These are phyloP conservation scores for Lichenostomus cassidix DNA, from an alignment of 2,113 vertebrate species.

Conservation along the genomic window DNA sequence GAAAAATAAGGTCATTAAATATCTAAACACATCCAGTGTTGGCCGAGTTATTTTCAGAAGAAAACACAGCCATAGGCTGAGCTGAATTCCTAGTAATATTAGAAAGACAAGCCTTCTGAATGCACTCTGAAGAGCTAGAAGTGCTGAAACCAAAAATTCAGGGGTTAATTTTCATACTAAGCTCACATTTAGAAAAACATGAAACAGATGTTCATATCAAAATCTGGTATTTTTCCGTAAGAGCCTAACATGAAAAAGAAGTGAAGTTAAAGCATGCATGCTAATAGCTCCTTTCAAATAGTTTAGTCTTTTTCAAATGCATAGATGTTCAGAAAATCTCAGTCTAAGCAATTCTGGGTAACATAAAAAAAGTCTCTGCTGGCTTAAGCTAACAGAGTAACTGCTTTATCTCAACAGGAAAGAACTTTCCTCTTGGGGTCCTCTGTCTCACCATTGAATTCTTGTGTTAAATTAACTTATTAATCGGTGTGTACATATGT, in stretches of 20 bases:
- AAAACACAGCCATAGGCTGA: neutral
- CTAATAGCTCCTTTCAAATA: constrained; percentile 67
- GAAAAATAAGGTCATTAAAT: neutral
- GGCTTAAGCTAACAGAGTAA: constrained; percentile 35
- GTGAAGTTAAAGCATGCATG: constrained; percentile 61
- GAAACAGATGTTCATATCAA: constrained; percentile 76
- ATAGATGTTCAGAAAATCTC: constrained; percentile 51
- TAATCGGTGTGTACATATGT: neutral
- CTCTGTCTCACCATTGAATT: constrained; percentile 29
- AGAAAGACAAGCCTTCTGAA: neutral
- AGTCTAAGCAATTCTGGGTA: constrained; percentile 46
- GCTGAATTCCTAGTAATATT: neutral
- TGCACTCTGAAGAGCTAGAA: neutral
- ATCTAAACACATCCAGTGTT: neutral
- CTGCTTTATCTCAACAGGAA: constrained; percentile 48
- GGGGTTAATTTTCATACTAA: constrained; percentile 64
- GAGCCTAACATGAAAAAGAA: constrained; percentile 69
- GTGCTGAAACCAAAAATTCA: constrained; percentile 54
- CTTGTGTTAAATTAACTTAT: constrained; percentile 33
- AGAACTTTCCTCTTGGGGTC: constrained; percentile 27
- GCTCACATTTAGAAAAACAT: constrained; percentile 67
- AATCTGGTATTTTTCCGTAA: constrained; percentile 61
- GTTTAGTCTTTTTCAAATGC: constrained; percentile 54
- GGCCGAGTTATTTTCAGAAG: neutral
- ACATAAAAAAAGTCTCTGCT: neutral